Evolutionary conservation across 1,140 invertebrate species (phyloP).

Genomic region (Metopolophium dirhodum): DNA sequence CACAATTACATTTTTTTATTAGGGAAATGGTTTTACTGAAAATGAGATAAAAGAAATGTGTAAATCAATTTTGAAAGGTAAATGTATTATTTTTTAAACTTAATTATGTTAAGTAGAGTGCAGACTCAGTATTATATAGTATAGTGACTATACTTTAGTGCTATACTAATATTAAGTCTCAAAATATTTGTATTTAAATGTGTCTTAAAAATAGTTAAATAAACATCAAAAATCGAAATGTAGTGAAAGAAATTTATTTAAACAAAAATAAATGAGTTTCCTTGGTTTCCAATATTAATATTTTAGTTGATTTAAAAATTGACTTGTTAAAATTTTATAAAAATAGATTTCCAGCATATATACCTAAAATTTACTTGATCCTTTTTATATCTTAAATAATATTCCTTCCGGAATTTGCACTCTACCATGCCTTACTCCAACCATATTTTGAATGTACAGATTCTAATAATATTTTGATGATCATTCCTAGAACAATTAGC

Average conservation of each 20-base stretch:
- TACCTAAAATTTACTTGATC: neutral
- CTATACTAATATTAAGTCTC: neutral
- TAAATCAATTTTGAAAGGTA: slow-evolving; percentile 67
- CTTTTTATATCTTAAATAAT: neutral
- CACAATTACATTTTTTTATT: slow-evolving; percentile 61
- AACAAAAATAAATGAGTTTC: neutral
- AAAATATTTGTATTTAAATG: neutral
- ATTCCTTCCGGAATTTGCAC: neutral
- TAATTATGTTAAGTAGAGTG: neutral
- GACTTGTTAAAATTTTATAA: neutral
- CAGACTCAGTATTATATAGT: neutral
- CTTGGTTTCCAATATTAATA: neutral
- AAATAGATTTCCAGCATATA: neutral
- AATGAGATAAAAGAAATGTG: slow-evolving; percentile 68
- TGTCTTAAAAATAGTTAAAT: neutral
- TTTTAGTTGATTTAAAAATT: neutral
- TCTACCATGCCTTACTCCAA: neutral
- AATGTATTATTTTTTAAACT: slow-evolving; percentile 28
- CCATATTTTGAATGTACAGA: neutral
- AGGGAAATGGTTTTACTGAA: slow-evolving; percentile 65
- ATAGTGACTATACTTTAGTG: neutral
- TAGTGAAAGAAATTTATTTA: neutral
- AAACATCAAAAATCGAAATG: neutral
- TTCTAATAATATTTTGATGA: neutral
- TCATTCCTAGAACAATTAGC: slow-evolving; percentile 68